Evolutionary conservation across 2,888 invertebrate genomes (phyloP), one percentile per base, ranked within the genome.

Genomic region (Halictus quadricinctus): DNA sequence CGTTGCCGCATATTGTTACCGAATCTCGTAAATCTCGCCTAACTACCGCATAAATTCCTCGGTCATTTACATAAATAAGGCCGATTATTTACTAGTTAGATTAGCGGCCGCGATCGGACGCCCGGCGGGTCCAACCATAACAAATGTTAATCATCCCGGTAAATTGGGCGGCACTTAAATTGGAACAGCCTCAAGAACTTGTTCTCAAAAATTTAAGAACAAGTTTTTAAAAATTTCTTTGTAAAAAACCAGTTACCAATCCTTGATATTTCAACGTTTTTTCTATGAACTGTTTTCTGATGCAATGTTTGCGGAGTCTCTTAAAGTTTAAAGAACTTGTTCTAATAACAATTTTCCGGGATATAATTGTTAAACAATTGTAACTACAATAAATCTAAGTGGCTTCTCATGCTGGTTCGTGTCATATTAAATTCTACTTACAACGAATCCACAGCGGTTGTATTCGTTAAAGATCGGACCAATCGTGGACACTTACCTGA

Each of bases 51-150:
- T 89, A 89, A 89, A 90, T 87, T 81, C 76, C 54, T 50, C 77
- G 78, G 13, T 74, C 72, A 79, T 48, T 80, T 80, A 75, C 82
- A 75, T 73, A 79, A 88, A 83, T 84, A 86, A 83, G 79, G 81
- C 70, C 74, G 81, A 86, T 87, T 90, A 90, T 88, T 89, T 87
- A 85, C 84, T 83, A 80, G 83, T 76, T 77, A 86, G 85, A 84
- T 89, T 86, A 83, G 76, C 74, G 75, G 29, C 76, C 41, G 10
- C 58, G 84, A 89, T 86, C 84, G 79, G 70, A 80, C 48, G 70
- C 41, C 78, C 74, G 54, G 60, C 60, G 54, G 48, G 66, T 66
- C 76, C 81, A 89, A 89, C 64, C 79, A 50, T 74, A 88, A 89
- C 89, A 85, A 69, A 58, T 76, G 66, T 88, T 87, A 87, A 88